phyloP scores from a whole-genome alignment of 2,113 vertebrate species.

The Rafetus swinhoei region DNA sequence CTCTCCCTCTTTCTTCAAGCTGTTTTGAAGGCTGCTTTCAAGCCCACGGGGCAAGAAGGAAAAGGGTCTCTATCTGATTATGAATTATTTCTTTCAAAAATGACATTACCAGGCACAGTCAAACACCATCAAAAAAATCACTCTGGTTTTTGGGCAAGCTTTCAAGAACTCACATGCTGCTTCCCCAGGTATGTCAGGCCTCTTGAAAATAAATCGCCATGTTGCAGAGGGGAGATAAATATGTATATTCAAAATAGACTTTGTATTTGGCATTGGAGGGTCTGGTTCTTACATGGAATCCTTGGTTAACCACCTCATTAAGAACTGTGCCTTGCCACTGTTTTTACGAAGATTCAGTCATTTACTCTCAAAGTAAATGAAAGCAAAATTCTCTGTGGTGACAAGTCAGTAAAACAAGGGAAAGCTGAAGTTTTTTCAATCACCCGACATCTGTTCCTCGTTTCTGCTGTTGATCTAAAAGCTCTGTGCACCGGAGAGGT shows the following conservation, averaged over 20 bases:
- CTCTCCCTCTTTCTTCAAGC: background rate
- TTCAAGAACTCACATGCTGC: background rate
- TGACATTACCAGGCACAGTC: constrained; percentile 31
- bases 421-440: constrained; percentile 63
- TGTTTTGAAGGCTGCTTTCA: background rate
- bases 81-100: constrained; percentile 49
- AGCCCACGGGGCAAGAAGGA: constrained; percentile 15
- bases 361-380: constrained; percentile 81
- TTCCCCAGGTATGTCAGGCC: background rate
- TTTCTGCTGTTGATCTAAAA: constrained; percentile 42
- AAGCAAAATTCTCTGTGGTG: constrained; percentile 73
- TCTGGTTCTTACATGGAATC: constrained; percentile 72
- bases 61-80: constrained; percentile 24
- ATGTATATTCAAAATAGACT: constrained; percentile 38
- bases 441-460: constrained; percentile 64
- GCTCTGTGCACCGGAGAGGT: constrained; percentile 36
- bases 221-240: constrained; percentile 21
- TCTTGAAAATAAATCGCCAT: constrained; percentile 48
- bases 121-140: background rate
- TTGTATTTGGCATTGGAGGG: constrained; percentile 48
- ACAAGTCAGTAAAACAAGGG: constrained; percentile 78
- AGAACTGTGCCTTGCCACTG: constrained; percentile 60
- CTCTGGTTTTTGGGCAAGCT: background rate
- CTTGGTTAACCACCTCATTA: constrained; percentile 79
- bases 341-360: constrained; percentile 77